Evolutionary conservation across 2,113 vertebrate species (phyloP).

Genomic region (Toxotes jaculatrix): DNA sequence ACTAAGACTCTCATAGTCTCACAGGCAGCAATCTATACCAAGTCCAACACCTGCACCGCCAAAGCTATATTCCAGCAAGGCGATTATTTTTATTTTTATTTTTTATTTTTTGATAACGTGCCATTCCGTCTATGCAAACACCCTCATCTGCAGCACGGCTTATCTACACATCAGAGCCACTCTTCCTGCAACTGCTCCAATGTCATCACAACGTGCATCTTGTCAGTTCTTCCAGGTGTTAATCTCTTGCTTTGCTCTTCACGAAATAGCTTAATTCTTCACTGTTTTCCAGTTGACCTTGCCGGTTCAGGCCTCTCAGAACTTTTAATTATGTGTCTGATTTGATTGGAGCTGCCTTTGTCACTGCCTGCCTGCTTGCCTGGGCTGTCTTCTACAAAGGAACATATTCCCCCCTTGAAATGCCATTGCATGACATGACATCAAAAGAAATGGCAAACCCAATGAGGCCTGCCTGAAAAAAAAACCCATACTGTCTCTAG

Average conservation of each 20-base stretch:
- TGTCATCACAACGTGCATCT: conserved; percentile 33
- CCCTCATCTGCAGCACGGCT: conserved; percentile 19
- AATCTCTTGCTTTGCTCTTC: conserved; percentile 46
- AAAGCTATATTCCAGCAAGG: conserved; percentile 18
- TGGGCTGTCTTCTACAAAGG: conserved; percentile 64
- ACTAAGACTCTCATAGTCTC: conserved; percentile 13
- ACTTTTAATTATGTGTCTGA: conserved; percentile 72
- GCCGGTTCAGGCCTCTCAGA: conserved; percentile 44
- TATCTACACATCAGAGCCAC: conserved; percentile 29
- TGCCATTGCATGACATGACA: conserved; percentile 70
- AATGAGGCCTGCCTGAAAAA: conserved; percentile 51
- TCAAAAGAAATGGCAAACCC: conserved; percentile 75
- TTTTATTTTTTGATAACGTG: not conserved
- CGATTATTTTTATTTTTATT: not conserved
- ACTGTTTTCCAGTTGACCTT: conserved; percentile 61
- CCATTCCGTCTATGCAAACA: conserved; percentile 5
- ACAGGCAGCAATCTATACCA: conserved; percentile 21
- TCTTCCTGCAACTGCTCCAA: not conserved
- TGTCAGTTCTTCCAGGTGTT: conserved; percentile 38
- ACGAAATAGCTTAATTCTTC: conserved; percentile 31
- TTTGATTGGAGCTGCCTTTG: conserved; percentile 70
- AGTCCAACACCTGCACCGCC: not conserved
- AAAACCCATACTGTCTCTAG: conserved; percentile 41
- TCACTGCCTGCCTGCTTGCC: conserved; percentile 47
- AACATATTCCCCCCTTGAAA: conserved; percentile 61